Base-by-base conservation (phyloP, 2,113 vertebrate genomes). In the Osmerus mordax region DNA sequence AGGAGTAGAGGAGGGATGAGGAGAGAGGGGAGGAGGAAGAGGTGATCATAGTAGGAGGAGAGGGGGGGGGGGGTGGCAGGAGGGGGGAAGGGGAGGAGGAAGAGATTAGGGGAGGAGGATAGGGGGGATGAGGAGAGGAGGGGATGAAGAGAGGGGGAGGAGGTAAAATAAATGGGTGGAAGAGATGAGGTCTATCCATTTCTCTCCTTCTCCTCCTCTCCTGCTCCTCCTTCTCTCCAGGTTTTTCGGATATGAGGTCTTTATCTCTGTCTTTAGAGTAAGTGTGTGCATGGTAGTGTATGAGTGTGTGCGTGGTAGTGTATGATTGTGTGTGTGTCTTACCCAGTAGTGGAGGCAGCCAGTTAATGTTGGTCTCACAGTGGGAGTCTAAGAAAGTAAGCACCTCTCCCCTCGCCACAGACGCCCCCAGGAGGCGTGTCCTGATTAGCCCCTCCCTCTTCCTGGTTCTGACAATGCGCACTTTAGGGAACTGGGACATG, bases 341-440 rank as follows among this genome's bases (percentile, higher is more conserved):
- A 96, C 95, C 93, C 28, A 96, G 92, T 71, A 96, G 89, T 0
- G 95, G 95, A 41, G 95, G 95, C 72, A 96, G 90, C 95, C 95
- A 96, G 77, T 96, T 96, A 81, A 96, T 88, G n/a, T 96, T 96
- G 84, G 95, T 93, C 83, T 96, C 95, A 0, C 95, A 96, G 79
- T 96, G 95, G n/a, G 95, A 96, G 77, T 96, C 95, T 76, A 96
- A 84, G 82, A 96, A 96, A 0, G 94, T 96, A 75, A 96, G 80
- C 71, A 96, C 94, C 81, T 96, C 92, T 79, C 95, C 95, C 88
- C 90, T 92, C 3, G 95, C 95, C 89, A 94, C 81, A 0, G 94
- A 94, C 2, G 95, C 95, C 67, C 95, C 95, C 32, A 96, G 80
- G 32, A 96, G 92, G 3, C 95, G 89, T 6, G 95, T 96, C 28